Percentiles rank a stretch among this genome's conserved stretches.
Evolutionary conservation across 2,888 invertebrate species (phyloP).

Genomic region (Muschampia staudingeri): DNA sequence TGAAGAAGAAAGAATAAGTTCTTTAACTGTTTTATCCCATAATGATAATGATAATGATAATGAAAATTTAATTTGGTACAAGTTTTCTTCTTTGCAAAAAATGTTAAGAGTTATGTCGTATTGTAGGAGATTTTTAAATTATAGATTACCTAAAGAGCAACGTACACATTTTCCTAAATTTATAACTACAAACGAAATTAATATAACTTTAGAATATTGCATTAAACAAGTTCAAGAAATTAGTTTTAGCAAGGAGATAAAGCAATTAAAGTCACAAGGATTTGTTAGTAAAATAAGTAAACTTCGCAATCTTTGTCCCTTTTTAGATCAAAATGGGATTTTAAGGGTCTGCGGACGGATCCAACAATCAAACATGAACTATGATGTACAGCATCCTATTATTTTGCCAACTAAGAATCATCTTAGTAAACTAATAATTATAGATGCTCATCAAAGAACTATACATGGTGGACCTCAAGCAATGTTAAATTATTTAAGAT

Average conservation of each 20-base stretch:
- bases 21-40: neutral
- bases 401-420: slow-evolving; percentile 16
- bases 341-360: slow-evolving; percentile 7
- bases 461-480: slow-evolving; percentile 1
- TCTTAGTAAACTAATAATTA: slow-evolving; percentile 1
- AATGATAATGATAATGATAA: neutral
- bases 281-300: neutral
- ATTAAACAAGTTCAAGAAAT: neutral
- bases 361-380: neutral
- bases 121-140: neutral
- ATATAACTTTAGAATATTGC: neutral
- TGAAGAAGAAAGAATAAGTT: neutral
- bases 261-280: neutral
- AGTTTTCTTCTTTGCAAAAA: neutral
- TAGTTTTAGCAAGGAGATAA: neutral
- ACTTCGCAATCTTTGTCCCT: neutral
- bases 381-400: neutral
- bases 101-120: neutral
- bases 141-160: neutral
- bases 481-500: neutral
- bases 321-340: slow-evolving; percentile 12
- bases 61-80: neutral
- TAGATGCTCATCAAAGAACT: slow-evolving; percentile 9
- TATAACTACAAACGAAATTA: neutral
- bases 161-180: neutral